Base-by-base conservation (phyloP, 53 echinoderm and acorn worm species). In the Glandiceps talaboti region DNA sequence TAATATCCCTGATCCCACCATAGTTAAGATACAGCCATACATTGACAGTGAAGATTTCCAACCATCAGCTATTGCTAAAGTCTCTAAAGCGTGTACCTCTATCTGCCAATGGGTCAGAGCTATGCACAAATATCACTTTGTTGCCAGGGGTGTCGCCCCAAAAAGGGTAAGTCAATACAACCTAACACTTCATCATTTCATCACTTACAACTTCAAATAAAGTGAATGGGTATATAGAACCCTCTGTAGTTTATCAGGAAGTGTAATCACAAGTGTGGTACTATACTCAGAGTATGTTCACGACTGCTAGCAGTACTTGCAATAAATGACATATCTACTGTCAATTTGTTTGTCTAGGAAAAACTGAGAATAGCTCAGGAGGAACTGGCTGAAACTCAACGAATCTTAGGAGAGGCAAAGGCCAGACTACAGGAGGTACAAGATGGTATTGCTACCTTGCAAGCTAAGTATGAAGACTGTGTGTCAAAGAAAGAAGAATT, bases 51-150 rank as follows among this genome's bases (percentile, higher is more conserved):
- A 97, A 33, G 97, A 97, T 78, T 97, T 97, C 45, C 87, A 88
- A 28, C 93, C 97, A 1, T 88, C 86, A 25, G 93, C 91, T 74
- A 91, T 97, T 80, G 91, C 91, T 28, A 93, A 91, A 33, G 97
- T 91, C n/a, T 97, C 97, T 75, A 97, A 97, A 76, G 97, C 97
- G 0, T 97, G 97, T 82, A 97, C 93, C 30, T 93, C 97, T 29
- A 93, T 97, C 91, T 97, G 97, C 79, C 91, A 89, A 79, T 97
- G 97, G 97, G 86, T 85, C 14, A 78, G 91, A 80, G 93, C 97
- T 73, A 97, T 97, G 97, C 89, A 93, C 86, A 97, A 97, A 79
- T 97, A 97, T 79, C 93, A 93, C 89, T 97, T 97, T 91, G 97
- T 97, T 1, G 91, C 93, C 78, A 97, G 80, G 81, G 87, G 85